Evolutionary conservation across 2,888 invertebrate species (phyloP), one percentile per base, ranked within the genome.

Genomic region (Pheosia gnoma): DNA sequence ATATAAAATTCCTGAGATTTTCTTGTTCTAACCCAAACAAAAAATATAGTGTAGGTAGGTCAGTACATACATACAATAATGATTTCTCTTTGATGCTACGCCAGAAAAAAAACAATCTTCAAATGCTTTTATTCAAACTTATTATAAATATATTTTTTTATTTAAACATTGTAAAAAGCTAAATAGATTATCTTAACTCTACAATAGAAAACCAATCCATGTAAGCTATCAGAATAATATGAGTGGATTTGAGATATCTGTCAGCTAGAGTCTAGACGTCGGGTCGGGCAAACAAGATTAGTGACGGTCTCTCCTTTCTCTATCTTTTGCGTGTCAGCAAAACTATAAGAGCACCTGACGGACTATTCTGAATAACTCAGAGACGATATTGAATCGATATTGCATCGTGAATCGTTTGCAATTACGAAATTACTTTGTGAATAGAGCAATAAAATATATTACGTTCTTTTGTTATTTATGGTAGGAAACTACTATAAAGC

Each of bases 181-280:
- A 25, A n/a, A 45, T 3, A 9, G 1, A 4, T 47, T 47, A n/a
- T 47, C 11, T n/a, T 4, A n/a, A 47, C 47, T n/a, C n/a, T n/a
- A 47, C n/a, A 47, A 47, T 47, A 47, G 47, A 47, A 47, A 47
- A n/a, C 47, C n/a, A n/a, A 47, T 11, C 47, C 47, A 47, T 47
- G 3, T 47, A 25, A 51, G 25, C 25, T 51, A 25, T 51, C 25
- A 51, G 38, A 38, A 45, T 59, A 55, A 66, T 67, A 55, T 60
- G 45, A 11, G 41, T 55, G 49, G 52, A 60, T 61, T 57, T 55
- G 10, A 58, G 59, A 36, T 36, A 71, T 71, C 49, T 9, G 61
- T 68, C 66, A 68, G 54, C 43, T 25, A 43, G 36, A 59, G 38
- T 61, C 57, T 62, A 47, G 54, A 52, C 49, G 38, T 11, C 5